Evolutionary conservation across 2,888 invertebrate genomes (phyloP), one percentile per base, ranked within the genome.

Genomic region (Parnassius glacialis): DNA sequence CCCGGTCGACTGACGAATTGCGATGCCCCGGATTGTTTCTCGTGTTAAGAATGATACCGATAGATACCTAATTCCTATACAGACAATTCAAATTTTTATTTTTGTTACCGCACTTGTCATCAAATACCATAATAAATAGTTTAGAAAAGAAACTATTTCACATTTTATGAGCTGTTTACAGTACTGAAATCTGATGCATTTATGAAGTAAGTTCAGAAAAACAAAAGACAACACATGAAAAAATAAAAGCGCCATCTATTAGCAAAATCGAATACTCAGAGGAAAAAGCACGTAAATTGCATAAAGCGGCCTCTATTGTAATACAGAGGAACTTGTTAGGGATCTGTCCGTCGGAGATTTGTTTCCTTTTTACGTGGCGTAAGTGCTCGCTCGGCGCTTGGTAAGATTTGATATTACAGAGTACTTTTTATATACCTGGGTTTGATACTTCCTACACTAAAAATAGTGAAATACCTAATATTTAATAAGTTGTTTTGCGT

Each of bases 1-100:
- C 67, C 70, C 71, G 61, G 64, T 51, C 65, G 67, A 61, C 68
- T 69, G 76, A 73, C 75, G 74, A 70, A 79, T 76, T 74, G 74
- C 67, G 67, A 66, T 57, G 70, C 65, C 67, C 70, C 71, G 47
- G 51, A 51, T 56, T 62, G 61, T 57, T 48, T 57, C 50, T 25
- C 47, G 57, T 5, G 44, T 48, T 53, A 45, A 2, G 20, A 42
- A 13, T 16, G 48, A 57, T 44, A 61, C n/a, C 13, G 13, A 51
- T 1, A 16, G 16, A 16, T 16, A 16, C 20, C 20, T 20, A 20
- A 20, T 20, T 20, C 20, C 20, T 20, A 20, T 9, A 48, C n/a
- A 13, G 48, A 48, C 10, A 48, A 13, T n/a, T 5, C 13, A 7
- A 10, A 9, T 48, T 48, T 48, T 16, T 13, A 13, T 7, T 43